phyloP scores from a whole-genome alignment of 2,888 invertebrate species.

The Amphipyra tragopoginis region DNA sequence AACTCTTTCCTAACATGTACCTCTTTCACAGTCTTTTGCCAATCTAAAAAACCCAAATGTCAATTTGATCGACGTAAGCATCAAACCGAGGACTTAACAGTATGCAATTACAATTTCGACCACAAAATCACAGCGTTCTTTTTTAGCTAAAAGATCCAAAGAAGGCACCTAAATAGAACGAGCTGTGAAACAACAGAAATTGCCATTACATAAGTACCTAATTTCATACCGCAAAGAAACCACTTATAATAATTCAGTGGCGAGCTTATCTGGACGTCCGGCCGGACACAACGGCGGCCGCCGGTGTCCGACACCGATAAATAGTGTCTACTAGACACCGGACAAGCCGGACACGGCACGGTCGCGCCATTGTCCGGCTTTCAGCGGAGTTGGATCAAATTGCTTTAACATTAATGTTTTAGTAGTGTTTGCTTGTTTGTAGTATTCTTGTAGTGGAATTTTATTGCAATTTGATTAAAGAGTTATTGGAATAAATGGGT shows the following conservation, averaged over 20 bases:
- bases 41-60: too few species aligned
- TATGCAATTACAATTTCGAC: too few species aligned
- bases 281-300: conserved; percentile 6
- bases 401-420: conserved; percentile 22
- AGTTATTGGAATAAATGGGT: not conserved
- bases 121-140: too few species aligned
- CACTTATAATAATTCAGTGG: conserved; percentile 52
- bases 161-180: too few species aligned
- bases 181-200: too few species aligned
- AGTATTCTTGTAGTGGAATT: not conserved
- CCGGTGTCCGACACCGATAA: conserved; percentile 26
- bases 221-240: conserved; percentile 35
- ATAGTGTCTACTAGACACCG: conserved; percentile 8
- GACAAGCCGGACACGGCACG: conserved; percentile 22
- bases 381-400: conserved; percentile 19
- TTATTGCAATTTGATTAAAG: not conserved
- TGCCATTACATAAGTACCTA: not conserved
- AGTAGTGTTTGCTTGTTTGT: not conserved
- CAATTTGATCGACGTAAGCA: too few species aligned
- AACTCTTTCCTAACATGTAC: too few species aligned
- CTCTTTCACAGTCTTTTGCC: too few species aligned
- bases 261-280: conserved; percentile 44
- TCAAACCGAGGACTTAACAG: too few species aligned
- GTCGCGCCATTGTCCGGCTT: conserved; percentile 22
- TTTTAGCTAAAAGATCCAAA: too few species aligned